Conservation (phyloP, 2,888 invertebrate species). For the Stenotaenia linearis region DNA sequence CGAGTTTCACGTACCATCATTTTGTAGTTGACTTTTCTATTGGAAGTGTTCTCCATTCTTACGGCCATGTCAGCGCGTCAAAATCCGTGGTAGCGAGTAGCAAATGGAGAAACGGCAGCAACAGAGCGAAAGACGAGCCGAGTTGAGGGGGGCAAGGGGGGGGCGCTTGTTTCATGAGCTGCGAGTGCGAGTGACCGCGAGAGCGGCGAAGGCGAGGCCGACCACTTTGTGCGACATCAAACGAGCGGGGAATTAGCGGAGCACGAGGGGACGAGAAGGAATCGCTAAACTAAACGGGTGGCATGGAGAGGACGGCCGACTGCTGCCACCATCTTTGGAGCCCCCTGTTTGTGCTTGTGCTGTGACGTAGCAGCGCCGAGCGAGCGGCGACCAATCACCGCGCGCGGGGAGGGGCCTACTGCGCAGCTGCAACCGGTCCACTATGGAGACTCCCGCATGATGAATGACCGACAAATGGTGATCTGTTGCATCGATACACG, state of each 20-base stretch:
- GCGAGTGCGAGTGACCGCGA: not conserved
- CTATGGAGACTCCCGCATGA: not conserved
- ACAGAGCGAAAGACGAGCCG: not conserved
- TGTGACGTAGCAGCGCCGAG: not conserved
- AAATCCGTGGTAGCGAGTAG: not conserved
- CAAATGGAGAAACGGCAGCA: not conserved
- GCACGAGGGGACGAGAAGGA: not conserved
- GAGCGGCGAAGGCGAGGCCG: not conserved
- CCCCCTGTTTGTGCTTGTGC: slow-evolving; percentile 1
- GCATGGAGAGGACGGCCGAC: slow-evolving; percentile 21
- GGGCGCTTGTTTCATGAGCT: not conserved
- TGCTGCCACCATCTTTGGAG: slow-evolving; percentile 30
- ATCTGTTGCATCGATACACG: not conserved
- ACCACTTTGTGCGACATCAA: not conserved
- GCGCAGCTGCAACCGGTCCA: slow-evolving; percentile 28
- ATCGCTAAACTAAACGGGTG: slow-evolving; percentile 28
- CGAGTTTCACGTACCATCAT: slow-evolving; percentile 34
- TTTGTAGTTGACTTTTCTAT: slow-evolving; percentile 36
- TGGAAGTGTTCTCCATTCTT: slow-evolving; percentile 36
- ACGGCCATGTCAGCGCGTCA: slow-evolving; percentile 34
- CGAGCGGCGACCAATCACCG: not conserved
- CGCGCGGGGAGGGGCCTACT: not conserved
- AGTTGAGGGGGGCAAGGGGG: not conserved
- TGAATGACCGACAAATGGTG: not conserved
- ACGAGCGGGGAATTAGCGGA: not conserved